Conservation (phyloP, 2,113 vertebrate species). For the Macquaria ambigua region DNA sequence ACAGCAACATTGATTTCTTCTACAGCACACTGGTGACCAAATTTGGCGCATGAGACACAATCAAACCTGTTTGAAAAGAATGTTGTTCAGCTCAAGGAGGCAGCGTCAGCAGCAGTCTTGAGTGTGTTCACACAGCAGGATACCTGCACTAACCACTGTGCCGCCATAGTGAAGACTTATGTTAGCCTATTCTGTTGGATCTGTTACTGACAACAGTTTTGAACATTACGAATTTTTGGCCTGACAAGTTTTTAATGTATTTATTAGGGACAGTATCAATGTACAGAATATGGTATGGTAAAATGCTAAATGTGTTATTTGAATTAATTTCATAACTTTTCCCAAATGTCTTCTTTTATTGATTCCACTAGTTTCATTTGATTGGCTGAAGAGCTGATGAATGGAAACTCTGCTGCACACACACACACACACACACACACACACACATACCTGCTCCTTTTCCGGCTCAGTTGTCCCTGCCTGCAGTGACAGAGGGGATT, state of each 20-base stretch:
- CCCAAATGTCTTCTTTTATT: not conserved
- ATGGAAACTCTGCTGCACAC: not conserved
- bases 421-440: not conserved
- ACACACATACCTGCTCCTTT: conserved; percentile 7
- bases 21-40: not conserved
- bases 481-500: conserved; percentile 45
- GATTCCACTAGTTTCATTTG: not conserved
- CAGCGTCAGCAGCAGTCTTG: not conserved
- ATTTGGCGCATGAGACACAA: not conserved
- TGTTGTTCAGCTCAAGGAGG: conserved; percentile 6
- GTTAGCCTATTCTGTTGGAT: not conserved
- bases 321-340: not conserved
- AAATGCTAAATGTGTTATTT: not conserved
- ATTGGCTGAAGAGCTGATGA: not conserved
- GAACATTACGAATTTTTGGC: not conserved
- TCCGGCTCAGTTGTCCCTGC: conserved; percentile 41
- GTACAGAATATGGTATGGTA: not conserved
- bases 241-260: not conserved
- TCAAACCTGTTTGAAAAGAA: not conserved
- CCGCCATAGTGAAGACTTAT: conserved; percentile 1
- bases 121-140: conserved; percentile 32
- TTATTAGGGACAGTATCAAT: not conserved
- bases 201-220: not conserved
- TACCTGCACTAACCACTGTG: conserved; percentile 26
- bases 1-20: not conserved